Evolutionary conservation across 2,797 vertebrate species (phyloP), one percentile per base, ranked within the genome.

Genomic region (Sylvia borin): DNA sequence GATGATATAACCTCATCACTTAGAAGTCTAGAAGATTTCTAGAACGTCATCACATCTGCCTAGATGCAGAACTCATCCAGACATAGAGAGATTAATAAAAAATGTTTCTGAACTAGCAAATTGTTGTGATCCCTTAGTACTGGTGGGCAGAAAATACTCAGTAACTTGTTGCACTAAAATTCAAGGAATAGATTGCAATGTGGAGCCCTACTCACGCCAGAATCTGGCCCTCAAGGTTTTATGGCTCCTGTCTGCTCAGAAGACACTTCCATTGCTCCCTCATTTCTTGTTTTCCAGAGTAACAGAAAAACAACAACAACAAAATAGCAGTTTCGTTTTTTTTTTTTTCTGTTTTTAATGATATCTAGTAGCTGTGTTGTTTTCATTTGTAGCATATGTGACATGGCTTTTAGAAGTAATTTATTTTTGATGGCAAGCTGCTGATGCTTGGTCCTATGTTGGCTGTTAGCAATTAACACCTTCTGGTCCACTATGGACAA

Each of bases 401-500:
- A 87, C 7, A 1, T 73, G 55, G 70, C 79, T 90, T 93, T 96
- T 85, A 91, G 70, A 93, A 88, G 66, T 64, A 72, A 91, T 93
- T 86, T 92, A 86, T 90, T 95, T 96, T 64, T 79, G 70, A 66
- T 78, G 80, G 55, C 83, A 90, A 94, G 91, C 60, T 91, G 92
- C 60, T 90, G 82, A 43, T 81, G 45, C 83, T 72, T 91, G 73
- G 55, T 88, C 36, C 76, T 76, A 8, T 66, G 58, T 79, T 90
- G 89, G 89, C 76, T 94, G 55, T 72, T 57, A 75, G 73, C 72
- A 96, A 96, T 97, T 96, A 96, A 81, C 92, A 90, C 92, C 87
- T 94, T 92, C 87, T 94, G 85, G 85, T 76, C 70, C 90, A 86
- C 85, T 53, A 48, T 18, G 79, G 79, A 90, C 76, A 73, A 68